phyloP scores from a whole-genome alignment of 2,888 invertebrate genomes.

The Acheta domesticus region DNA sequence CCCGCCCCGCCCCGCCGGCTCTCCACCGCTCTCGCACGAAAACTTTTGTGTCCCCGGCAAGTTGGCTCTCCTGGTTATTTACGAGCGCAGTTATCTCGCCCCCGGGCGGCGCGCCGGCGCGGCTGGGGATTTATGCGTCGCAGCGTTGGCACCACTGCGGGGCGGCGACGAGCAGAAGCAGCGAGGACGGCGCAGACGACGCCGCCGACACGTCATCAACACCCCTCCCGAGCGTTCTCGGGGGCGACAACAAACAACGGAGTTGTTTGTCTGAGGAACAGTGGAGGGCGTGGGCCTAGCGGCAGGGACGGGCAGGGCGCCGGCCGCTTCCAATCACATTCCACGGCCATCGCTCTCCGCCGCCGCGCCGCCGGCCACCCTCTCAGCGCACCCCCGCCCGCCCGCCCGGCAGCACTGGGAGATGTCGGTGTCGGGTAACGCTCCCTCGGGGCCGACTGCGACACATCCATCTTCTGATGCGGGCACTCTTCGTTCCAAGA shows the following conservation, averaged over 20 bases:
- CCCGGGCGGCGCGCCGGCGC: slow-evolving; percentile 11
- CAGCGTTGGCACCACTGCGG: slow-evolving; percentile 18
- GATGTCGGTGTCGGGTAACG: slow-evolving; percentile 4
- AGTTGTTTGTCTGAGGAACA: slow-evolving; percentile 5
- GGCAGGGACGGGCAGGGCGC: not conserved
- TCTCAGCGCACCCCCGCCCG: not conserved
- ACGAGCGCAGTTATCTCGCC: slow-evolving; percentile 18
- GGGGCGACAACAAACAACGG: not conserved
- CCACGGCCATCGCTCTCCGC: not conserved
- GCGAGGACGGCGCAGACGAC: not conserved
- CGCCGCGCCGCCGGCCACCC: not conserved
- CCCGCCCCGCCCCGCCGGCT: not conserved
- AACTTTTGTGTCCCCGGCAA: slow-evolving; percentile 18
- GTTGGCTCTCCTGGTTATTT: slow-evolving; percentile 18
- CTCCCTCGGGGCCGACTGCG: not conserved
- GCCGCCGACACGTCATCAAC: slow-evolving; percentile 1
- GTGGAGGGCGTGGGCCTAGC: not conserved
- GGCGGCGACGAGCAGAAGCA: not conserved
- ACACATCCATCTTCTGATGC: not conserved
- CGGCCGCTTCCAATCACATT: slow-evolving; percentile 1
- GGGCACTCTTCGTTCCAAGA: not conserved
- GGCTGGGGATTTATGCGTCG: slow-evolving; percentile 1
- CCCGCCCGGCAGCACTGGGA: not conserved
- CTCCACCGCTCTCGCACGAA: not conserved
- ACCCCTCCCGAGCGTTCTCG: not conserved